Conservation (phyloP, 2,888 invertebrate genomes). For the Chelonus formosanus region DNA sequence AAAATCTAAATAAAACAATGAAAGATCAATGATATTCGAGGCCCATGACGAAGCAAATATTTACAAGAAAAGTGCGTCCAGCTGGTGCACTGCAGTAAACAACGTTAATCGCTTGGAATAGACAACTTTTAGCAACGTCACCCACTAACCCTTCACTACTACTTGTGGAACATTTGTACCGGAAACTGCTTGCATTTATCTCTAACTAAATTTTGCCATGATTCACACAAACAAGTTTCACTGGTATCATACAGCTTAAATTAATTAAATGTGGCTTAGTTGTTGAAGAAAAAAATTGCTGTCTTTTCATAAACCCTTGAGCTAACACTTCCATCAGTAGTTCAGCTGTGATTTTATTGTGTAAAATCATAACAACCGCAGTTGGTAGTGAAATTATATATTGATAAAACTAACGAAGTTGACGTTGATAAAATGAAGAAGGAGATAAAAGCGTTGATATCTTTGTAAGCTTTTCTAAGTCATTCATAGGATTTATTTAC, state of each 20-base stretch:
- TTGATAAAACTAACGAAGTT: no score
- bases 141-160: conserved; percentile 22
- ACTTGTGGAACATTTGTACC: conserved; percentile 14
- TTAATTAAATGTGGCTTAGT: conserved; percentile 1
- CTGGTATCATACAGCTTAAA: conserved; percentile 5
- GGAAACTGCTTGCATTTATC: conserved; percentile 23
- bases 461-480: no score
- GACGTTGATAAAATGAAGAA: no score
- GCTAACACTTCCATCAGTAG: no score
- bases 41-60: conserved; percentile 10
- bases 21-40: not conserved
- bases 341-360: no score
- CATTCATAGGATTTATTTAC: no score
- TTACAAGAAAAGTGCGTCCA: not conserved
- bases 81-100: conserved; percentile 8
- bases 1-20: not conserved
- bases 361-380: no score
- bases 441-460: no score
- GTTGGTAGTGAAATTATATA: no score
- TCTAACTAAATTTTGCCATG: conserved; percentile 20
- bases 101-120: conserved; percentile 31
- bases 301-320: no score
- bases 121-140: conserved; percentile 29
- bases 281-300: no score
- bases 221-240: conserved; percentile 25